These are phyloP conservation scores for Amazona guildingii DNA, from an alignment of 2,113 vertebrate species.

Conservation along the genomic window DNA sequence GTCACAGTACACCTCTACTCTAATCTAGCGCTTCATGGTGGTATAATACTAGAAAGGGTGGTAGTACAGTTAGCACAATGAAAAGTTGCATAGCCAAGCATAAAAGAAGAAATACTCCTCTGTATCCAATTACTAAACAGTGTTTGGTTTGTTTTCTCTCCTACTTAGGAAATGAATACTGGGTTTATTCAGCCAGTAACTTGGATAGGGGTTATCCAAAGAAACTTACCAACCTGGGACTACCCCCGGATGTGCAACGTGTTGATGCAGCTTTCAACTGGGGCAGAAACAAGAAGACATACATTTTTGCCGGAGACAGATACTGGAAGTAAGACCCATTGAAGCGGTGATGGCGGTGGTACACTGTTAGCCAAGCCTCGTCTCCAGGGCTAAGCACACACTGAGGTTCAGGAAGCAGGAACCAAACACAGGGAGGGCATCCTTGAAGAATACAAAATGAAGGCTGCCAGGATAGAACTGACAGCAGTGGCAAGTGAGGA, in stretches of 20 bases:
- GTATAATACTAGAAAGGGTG: background rate
- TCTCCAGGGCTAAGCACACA: background rate
- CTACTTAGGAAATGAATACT: constrained; percentile 87
- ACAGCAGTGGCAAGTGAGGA: background rate
- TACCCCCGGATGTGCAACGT: constrained; percentile 82
- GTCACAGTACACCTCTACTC: background rate
- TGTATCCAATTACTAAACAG: background rate
- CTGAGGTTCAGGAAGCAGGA: background rate
- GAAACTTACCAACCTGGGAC: constrained; percentile 85
- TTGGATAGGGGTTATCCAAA: constrained; percentile 92
- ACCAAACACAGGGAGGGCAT: background rate
- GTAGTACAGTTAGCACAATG: background rate
- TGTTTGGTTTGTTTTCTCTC: background rate
- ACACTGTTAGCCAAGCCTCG: background rate
- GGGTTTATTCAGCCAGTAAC: constrained; percentile 88
- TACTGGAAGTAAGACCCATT: constrained; percentile 89
- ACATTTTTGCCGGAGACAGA: constrained; percentile 91
- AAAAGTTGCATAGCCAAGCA: background rate
- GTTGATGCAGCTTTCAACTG: constrained; percentile 93
- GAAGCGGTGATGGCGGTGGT: background rate
- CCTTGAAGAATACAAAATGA: background rate
- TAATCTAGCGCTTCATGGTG: background rate
- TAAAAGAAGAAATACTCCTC: background rate
- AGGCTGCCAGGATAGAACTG: background rate
- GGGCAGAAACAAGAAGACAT: constrained; percentile 93